Evolutionary conservation across 2,888 invertebrate genomes (phyloP).

Genomic region (Dasypogon diadema): DNA sequence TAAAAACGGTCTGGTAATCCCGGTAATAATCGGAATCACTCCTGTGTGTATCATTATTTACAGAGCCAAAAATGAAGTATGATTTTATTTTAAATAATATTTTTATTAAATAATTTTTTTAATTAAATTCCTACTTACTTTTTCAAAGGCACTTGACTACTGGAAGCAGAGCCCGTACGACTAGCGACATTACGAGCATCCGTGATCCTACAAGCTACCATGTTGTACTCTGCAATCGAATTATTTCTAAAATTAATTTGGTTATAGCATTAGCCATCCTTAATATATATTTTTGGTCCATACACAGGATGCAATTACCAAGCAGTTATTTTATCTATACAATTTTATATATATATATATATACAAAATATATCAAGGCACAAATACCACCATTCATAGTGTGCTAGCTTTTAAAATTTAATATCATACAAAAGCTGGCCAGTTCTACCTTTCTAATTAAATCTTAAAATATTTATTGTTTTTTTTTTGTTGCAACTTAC

Average conservation of each 20-base stretch:
- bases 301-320: conserved; percentile 56
- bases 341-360: conserved; percentile 19
- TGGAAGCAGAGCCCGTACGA: conserved; percentile 79
- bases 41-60: conserved; percentile 59
- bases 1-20: conserved; percentile 82
- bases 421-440: not conserved
- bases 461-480: not conserved
- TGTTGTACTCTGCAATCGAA: conserved; percentile 95
- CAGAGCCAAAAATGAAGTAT: conserved; percentile 9
- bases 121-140: conserved; percentile 94
- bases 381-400: conserved; percentile 19
- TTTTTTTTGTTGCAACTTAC: not conserved
- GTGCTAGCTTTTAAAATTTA: conserved; percentile 1
- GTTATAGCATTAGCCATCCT: conserved; percentile 69
- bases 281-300: conserved; percentile 59
- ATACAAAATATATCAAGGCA: conserved; percentile 15
- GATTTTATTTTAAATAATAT: too few species aligned
- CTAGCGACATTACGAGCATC: conserved; percentile 89
- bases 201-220: conserved; percentile 97
- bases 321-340: conserved; percentile 23
- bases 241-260: conserved; percentile 74
- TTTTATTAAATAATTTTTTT: too few species aligned
- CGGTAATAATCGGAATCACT: conserved; percentile 75
- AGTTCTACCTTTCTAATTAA: not conserved
- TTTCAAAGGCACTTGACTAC: conserved; percentile 98